Percentiles rank a stretch among this genome's conserved stretches.
phyloP scores from a whole-genome alignment of 2,797 vertebrate species.

The Sitta carolinensis region DNA sequence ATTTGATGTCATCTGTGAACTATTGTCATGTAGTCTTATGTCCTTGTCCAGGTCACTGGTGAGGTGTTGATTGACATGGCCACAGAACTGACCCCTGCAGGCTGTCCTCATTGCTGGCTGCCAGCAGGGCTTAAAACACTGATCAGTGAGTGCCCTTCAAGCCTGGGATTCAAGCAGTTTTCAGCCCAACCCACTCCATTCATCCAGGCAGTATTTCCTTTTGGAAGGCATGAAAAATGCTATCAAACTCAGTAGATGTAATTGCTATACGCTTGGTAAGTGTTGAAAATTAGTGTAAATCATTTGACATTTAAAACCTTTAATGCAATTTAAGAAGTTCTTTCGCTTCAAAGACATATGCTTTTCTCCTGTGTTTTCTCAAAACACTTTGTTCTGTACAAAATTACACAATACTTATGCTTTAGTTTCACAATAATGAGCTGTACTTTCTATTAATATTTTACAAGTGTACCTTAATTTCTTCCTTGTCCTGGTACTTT shows the following conservation, averaged over 20 bases:
- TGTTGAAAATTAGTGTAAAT: neutral
- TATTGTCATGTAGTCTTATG: neutral
- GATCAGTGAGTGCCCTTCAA: neutral
- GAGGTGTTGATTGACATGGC: neutral
- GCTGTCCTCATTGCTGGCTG: neutral
- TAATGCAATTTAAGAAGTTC: neutral
- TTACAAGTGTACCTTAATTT: neutral
- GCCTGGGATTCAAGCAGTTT: neutral
- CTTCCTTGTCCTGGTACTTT: neutral
- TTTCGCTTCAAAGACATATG: neutral
- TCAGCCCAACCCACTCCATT: neutral
- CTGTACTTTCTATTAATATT: neutral
- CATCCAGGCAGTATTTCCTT: neutral
- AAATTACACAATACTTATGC: neutral
- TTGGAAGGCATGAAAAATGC: neutral
- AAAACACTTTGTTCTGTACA: neutral
- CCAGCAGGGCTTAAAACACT: neutral
- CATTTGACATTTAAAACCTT: neutral
- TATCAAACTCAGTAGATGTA: neutral
- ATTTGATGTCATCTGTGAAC: neutral
- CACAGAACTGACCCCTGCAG: neutral
- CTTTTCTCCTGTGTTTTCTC: neutral
- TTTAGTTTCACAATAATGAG: neutral
- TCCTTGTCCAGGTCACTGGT: neutral
- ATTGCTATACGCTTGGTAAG: neutral